Conservation (phyloP, 2,113 vertebrate genomes). For the Hyperopisus bebe region DNA sequence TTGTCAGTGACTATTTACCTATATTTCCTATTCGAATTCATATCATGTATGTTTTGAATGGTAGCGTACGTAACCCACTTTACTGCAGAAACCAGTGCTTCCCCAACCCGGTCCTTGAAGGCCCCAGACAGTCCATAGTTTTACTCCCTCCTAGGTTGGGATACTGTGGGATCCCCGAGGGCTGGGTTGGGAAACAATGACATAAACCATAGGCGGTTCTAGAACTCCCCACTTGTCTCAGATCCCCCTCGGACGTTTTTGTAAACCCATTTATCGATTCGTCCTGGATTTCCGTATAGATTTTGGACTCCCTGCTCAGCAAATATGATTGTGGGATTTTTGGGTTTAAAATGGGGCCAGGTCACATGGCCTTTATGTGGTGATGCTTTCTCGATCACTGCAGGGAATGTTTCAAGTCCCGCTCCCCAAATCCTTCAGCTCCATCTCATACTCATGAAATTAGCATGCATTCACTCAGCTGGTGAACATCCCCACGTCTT, state of each 20-base stretch:
- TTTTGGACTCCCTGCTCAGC: not conserved
- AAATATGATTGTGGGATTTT: not conserved
- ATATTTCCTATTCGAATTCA: no score
- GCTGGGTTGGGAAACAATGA: not conserved
- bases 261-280: not conserved
- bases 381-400: not conserved
- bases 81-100: not conserved
- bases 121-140: not conserved
- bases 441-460: conserved; percentile 41
- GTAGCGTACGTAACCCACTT: not conserved
- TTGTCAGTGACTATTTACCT: no score
- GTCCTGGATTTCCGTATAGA: not conserved
- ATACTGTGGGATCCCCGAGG: not conserved
- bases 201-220: not conserved
- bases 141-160: not conserved
- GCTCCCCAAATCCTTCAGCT: not conserved
- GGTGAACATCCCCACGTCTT: conserved; percentile 36
- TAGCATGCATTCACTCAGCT: not conserved
- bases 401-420: not conserved
- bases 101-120: not conserved
- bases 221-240: not conserved
- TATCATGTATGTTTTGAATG: no score
- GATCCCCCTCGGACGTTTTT: not conserved
- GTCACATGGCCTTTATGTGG: not conserved
- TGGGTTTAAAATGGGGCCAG: no score